These are phyloP conservation scores for Chiroxiphia lanceolata DNA, from an alignment of 2,797 vertebrate species.

Conservation along the genomic window DNA sequence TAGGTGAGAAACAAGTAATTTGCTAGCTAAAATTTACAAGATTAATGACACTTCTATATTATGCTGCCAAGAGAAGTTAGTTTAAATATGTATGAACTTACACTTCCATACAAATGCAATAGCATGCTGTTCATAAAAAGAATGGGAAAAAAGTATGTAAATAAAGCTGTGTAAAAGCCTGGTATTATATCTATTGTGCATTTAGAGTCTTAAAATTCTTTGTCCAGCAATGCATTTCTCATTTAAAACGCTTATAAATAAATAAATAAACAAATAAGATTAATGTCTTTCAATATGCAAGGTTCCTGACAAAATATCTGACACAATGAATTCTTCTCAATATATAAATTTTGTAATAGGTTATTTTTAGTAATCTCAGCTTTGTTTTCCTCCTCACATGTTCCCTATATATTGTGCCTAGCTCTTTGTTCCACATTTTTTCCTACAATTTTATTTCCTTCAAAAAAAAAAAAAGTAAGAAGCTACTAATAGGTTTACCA, in stretches of 20 bases:
- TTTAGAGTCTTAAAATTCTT: not conserved
- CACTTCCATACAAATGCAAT: not conserved
- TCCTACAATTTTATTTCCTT: not conserved
- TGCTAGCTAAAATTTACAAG: not conserved
- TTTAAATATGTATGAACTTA: constrained; percentile 34
- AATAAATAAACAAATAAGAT: not conserved
- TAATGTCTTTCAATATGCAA: not conserved
- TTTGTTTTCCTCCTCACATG: not conserved
- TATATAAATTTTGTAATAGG: not conserved
- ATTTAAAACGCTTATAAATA: not conserved
- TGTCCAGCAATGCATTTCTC: not conserved
- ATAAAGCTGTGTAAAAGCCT: not conserved
- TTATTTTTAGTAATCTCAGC: not conserved
- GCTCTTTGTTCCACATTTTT: not conserved
- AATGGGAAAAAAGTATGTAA: not conserved
- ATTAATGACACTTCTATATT: not conserved
- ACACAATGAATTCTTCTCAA: not conserved
- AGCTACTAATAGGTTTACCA: not conserved
- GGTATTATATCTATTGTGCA: not conserved
- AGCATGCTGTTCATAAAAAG: not conserved
- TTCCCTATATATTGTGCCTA: not conserved
- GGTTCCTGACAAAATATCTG: not conserved
- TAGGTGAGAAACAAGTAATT: not conserved
- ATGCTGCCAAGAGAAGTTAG: not conserved
- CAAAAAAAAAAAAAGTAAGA: not conserved